Conservation (phyloP, 2,113 vertebrate genomes). For the Xyliphius kryptos region DNA sequence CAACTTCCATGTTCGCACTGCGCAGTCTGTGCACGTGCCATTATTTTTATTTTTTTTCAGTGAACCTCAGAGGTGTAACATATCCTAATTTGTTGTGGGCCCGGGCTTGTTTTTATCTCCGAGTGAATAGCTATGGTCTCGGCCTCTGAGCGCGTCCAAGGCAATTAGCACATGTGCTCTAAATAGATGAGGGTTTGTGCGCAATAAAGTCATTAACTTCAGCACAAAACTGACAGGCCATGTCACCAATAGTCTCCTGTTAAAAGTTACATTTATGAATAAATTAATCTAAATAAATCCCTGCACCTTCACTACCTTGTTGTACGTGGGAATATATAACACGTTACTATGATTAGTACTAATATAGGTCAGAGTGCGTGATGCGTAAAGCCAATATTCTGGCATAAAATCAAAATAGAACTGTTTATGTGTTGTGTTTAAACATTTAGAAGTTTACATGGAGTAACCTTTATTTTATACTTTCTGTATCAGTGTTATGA, state of each 20-base stretch:
- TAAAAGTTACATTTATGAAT: slow-evolving; percentile 75
- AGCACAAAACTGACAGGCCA: slow-evolving; percentile 80
- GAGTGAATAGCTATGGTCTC: slow-evolving; percentile 90
- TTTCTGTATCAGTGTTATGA: too few species aligned
- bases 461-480: too few species aligned
- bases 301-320: too few species aligned
- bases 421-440: too few species aligned
- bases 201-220: slow-evolving; percentile 96
- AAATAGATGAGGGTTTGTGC: slow-evolving; percentile 93
- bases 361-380: too few species aligned
- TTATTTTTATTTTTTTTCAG: slow-evolving; percentile 35
- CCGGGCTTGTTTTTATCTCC: slow-evolving; percentile 72
- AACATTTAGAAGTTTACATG: too few species aligned
- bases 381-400: too few species aligned
- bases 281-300: too few species aligned
- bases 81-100: slow-evolving; percentile 52
- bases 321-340: too few species aligned
- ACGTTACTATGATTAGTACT: too few species aligned
- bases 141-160: slow-evolving; percentile 78
- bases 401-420: too few species aligned
- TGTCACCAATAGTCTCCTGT: too few species aligned
- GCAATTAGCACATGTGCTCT: slow-evolving; percentile 94
- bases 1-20: not conserved
- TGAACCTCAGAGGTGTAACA: slow-evolving; percentile 53
- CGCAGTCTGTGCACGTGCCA: slow-evolving; percentile 32